Percentiles rank a stretch among this genome's conserved stretches.
These are phyloP conservation scores for Siderastrea siderea DNA, from an alignment of 92 coral and sea anemone genomes.

Conservation along the genomic window DNA sequence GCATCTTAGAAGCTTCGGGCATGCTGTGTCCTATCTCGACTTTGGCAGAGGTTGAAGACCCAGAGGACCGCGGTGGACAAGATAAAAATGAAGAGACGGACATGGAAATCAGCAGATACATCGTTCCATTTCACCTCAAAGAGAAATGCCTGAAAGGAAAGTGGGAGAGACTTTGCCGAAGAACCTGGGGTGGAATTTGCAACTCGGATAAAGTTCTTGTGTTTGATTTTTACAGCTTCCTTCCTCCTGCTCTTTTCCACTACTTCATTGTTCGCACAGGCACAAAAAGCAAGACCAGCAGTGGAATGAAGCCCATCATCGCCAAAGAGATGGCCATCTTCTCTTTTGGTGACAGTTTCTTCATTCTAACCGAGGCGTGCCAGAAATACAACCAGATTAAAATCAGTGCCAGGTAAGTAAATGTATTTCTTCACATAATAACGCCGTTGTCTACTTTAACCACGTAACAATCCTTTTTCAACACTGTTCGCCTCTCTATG, in stretches of 20 bases:
- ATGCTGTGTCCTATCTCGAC: constrained; percentile 63
- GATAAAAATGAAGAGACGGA: background rate
- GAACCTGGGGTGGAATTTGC: constrained; percentile 59
- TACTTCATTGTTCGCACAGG: constrained; percentile 71
- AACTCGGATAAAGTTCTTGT: constrained; percentile 63
- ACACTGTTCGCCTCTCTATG: too few species aligned
- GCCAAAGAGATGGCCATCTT: constrained; percentile 72
- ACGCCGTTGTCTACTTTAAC: background rate
- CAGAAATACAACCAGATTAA: constrained; percentile 69
- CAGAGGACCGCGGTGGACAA: background rate
- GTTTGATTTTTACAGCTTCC: constrained; percentile 77
- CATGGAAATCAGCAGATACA: constrained; percentile 41
- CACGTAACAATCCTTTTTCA: too few species aligned
- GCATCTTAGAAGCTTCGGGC: constrained; percentile 68
- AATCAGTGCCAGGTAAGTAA: constrained; percentile 67
- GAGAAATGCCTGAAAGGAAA: constrained; percentile 36
- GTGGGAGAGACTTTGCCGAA: constrained; percentile 67
- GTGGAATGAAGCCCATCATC: constrained; percentile 69
- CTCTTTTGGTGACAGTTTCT: constrained; percentile 74
- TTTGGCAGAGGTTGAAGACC: background rate
- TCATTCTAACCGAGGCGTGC: constrained; percentile 42
- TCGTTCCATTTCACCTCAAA: constrained; percentile 75
- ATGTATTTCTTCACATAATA: background rate
- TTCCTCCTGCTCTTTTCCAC: constrained; percentile 77
- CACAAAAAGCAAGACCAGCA: constrained; percentile 53